Base-by-base conservation (phyloP, 2,797 vertebrate species). In the Pteropus rufus region DNA sequence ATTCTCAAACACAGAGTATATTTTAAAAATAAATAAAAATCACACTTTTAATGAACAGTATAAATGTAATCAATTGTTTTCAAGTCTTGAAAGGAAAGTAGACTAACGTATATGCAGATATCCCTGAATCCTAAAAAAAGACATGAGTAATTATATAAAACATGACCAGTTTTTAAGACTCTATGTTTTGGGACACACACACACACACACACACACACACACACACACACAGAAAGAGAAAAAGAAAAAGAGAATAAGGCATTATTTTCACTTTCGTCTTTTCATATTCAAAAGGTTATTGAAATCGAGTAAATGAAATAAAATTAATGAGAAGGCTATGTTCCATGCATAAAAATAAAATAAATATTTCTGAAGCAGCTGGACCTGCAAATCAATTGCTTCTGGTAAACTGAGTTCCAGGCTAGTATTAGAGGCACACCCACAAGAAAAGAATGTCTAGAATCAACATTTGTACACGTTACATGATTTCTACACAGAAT, bases 291-390 rank as follows among this genome's bases (percentile, higher is more conserved):
- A 95, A 93, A n/a, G 1, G 15, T 81, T 91, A 76, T 16, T 89
- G 79, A 95, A 85, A 82, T 29, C 67, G 62, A 91, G 52, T 77
- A 89, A 95, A 93, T 80, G 29, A 73, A 94, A 79, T 93, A 62
- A 77, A 86, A 14, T 80, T 60, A 87, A 86, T 15, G 56, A 82
- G 54, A n/a, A 65, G 5, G 2, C 24, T 79, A 56, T n/a, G 6
- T 65, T 77, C 29, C 10, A 16, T 60, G 31, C 16, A 70, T 81
- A 65, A 88, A 95, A 85, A 65, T 77, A 46, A 91, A 94, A 86
- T n/a, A 39, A 44, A 60, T 21, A 34, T 19, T 87, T 89, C 34
- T 18, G 44, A 92, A 89, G 62, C 4, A 60, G 14, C 5, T 56
- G 29, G 39, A 23, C 44, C 29, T 70, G 3, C 15, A 77, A 88